Evolutionary conservation across 2,113 vertebrate species (phyloP), one percentile per base, ranked within the genome.

Genomic region (Porphyrio hochstetteri): DNA sequence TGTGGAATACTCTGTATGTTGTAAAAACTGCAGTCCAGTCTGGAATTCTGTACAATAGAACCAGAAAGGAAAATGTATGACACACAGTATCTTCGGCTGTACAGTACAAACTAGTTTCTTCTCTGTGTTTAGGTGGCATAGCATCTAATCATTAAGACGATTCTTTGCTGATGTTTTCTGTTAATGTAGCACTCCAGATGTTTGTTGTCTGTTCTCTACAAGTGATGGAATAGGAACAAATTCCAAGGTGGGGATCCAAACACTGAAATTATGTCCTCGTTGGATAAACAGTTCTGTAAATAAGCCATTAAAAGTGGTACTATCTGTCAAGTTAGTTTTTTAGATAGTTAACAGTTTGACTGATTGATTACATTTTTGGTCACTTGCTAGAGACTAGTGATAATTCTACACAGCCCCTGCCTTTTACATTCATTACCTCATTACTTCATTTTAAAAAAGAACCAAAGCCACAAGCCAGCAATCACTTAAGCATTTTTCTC

Each of bases 201-300:
- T 93, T 93, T 95, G 52, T 85, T 95, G 42, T 88, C 84, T 95
- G 46, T 86, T 96, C 79, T 93, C 75, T 93, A 50, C 55, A 91
- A 91, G 65, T 82, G 70, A 95, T 78, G 77, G 95, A 96, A 93
- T 69, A 82, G 53, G 84, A 96, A 96, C 38, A 94, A 95, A 96
- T 90, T 91, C 35, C 40, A 86, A 75, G 40, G 38, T 72, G 84
- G 94, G 88, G 97, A 96, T 80, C 36, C 67, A 55, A 90, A 96
- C 75, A 92, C 71, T 88, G 95, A 97, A 88, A 91, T 85, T 75
- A 46, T 57, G 27, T 38, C 78, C 79, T 92, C 72, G 56, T 86
- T 94, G 50, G 60, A 42, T 90, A 11, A 97, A 96, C 83, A 70
- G 14, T 81, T 96, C 95, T 91, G 64, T 81, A 89, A 96, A 83